Percentiles rank a stretch among this genome's conserved stretches.
These are phyloP conservation scores for Phenganax subtilis DNA, from an alignment of 92 coral and sea anemone genomes.

Conservation along the genomic window DNA sequence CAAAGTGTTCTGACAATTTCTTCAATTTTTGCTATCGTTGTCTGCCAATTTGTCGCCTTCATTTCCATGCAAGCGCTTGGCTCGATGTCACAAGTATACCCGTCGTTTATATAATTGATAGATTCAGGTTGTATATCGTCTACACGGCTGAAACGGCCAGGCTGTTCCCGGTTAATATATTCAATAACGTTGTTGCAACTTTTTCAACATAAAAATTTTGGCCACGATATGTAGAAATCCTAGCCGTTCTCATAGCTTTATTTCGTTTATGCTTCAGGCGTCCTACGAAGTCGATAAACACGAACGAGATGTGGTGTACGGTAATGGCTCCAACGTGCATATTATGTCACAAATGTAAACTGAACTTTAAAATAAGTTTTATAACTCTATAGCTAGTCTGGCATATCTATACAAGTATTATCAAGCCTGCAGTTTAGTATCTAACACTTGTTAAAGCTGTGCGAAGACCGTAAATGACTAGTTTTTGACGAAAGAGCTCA, in stretches of 20 bases:
- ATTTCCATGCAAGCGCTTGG: slow-evolving; percentile 22
- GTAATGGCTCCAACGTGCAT: not conserved
- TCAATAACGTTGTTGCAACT: too few relatives aligned
- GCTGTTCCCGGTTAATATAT: too few relatives aligned
- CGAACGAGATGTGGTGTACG: not conserved
- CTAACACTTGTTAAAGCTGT: too few relatives aligned
- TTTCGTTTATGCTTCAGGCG: not conserved
- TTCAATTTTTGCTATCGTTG: slow-evolving; percentile 18
- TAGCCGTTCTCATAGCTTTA: too few relatives aligned
- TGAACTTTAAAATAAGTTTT: not conserved
- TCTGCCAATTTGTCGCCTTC: slow-evolving; percentile 27
- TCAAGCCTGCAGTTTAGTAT: not conserved
- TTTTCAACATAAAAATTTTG: too few relatives aligned
- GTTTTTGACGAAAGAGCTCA: too few relatives aligned
- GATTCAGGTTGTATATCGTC: not conserved
- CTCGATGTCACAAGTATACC: slow-evolving; percentile 13
- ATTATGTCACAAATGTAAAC: not conserved
- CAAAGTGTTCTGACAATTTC: slow-evolving; percentile 22
- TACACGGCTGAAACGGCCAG: not conserved
- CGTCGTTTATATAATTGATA: not conserved
- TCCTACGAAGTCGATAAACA: not conserved
- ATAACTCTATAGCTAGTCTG: not conserved
- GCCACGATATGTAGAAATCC: too few relatives aligned
- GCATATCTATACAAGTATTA: not conserved
- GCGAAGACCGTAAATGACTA: too few relatives aligned